phyloP scores from a whole-genome alignment of 2,888 invertebrate species.

The Drosophila bunnanda region DNA sequence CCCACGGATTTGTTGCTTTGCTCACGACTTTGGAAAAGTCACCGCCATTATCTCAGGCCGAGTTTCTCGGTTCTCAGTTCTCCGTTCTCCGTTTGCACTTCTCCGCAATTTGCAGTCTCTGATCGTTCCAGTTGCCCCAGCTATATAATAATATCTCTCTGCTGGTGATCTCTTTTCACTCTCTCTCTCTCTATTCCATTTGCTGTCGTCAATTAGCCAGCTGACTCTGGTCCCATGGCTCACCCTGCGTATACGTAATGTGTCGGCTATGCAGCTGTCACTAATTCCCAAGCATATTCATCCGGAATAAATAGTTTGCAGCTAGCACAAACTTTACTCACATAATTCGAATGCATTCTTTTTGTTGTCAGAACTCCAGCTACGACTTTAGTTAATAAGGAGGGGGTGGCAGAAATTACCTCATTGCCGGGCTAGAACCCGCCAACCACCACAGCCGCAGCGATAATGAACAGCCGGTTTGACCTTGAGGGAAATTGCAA shows the following conservation, averaged over 20 bases:
- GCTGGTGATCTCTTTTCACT: slow-evolving; percentile 1
- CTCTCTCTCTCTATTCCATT: slow-evolving; percentile 16
- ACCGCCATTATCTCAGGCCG: slow-evolving; percentile 55
- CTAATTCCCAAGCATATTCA: slow-evolving; percentile 11
- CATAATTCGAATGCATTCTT: slow-evolving; percentile 5
- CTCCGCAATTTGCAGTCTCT: slow-evolving; percentile 24
- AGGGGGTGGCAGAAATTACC: slow-evolving; percentile 16
- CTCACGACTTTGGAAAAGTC: slow-evolving; percentile 68
- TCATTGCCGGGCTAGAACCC: neutral
- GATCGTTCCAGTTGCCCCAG: slow-evolving; percentile 5
- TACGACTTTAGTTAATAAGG: slow-evolving; percentile 25
- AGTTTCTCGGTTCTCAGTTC: slow-evolving; percentile 34
- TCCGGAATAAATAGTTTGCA: neutral
- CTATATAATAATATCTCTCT: slow-evolving; percentile 5
- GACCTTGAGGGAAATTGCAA: slow-evolving; percentile 61
- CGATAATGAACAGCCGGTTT: slow-evolving; percentile 67
- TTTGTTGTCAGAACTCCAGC: neutral
- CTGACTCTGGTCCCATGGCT: slow-evolving; percentile 37
- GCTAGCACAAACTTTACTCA: neutral
- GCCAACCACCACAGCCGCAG: slow-evolving; percentile 32
- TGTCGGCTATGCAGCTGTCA: slow-evolving; percentile 22
- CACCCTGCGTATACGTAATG: slow-evolving; percentile 72
- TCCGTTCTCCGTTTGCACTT: slow-evolving; percentile 30
- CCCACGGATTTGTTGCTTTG: slow-evolving; percentile 36
- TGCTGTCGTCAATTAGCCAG: slow-evolving; percentile 57